Base-by-base conservation (phyloP, 2,888 invertebrate species). In the Rugalucina vietnamica region DNA sequence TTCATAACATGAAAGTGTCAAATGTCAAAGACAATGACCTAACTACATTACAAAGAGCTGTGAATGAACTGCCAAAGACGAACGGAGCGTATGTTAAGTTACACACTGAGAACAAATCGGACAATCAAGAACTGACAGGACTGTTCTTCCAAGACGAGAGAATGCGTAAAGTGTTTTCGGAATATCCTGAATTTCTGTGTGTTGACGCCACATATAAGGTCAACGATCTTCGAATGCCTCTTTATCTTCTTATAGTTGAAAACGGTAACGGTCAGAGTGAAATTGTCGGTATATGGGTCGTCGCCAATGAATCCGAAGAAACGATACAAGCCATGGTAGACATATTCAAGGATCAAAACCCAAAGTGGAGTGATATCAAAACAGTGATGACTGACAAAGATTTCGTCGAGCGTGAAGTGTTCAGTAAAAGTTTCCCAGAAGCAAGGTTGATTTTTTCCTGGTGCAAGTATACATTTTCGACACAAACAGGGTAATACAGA, bases 211-310 rank as follows among this genome's bases (percentile, higher is more conserved):
- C 81, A 14, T 73, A 77, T 37, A 77, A 77, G 21, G 76, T 82
- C 12, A 82, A 82, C 54, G 65, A 82, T 36, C 49, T 76, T 18
- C 39, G 76, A 54, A 81, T 81, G 76, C 76, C 70, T n/a, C 54
- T 76, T 12, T 76, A 82, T 29, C 1, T 82, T 5, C 21, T 81
- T 0, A 8, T 76, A 14, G 57, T 81, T 18, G 76, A 81, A 49
- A 81, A 72, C 39, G 76, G 81, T 2, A 76, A 82, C 29, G 81
- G 73, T 1, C 81, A 80, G n/a, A 75, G 71, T 65, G 80, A 80
- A 36, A 50, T 50, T 21, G 50, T 75, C 0, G 80, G 65, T 27
- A 43, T 75, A 32, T 79, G 72, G 79, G 12, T 79, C 14, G 79
- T 79, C 1, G 79, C 79, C 1, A 49, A 80, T 32, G 74, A 80